Conservation (phyloP, 2,113 vertebrate genomes). For the Colius striatus region DNA sequence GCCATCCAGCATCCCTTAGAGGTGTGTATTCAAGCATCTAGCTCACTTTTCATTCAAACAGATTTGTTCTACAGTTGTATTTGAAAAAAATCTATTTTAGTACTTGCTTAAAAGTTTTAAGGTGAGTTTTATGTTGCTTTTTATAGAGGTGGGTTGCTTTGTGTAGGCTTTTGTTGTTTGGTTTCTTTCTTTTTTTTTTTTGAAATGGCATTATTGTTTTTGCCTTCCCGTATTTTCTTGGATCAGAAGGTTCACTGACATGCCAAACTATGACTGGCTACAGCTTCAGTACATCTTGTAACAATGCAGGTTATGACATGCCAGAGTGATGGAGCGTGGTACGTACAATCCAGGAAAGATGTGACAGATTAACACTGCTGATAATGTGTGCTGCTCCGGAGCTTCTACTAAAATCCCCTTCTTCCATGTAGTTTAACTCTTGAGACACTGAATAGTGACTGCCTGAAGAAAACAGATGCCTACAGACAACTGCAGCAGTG, state of each 20-base stretch:
- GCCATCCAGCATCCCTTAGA: not conserved
- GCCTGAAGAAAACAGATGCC: not conserved
- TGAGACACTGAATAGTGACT: not conserved
- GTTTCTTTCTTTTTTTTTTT: not conserved
- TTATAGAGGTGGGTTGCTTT: not conserved
- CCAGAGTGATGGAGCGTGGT: slow-evolving; percentile 40
- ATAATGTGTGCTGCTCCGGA: slow-evolving; percentile 1
- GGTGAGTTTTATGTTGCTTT: not conserved
- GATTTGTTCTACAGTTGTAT: not conserved
- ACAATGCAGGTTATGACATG: slow-evolving; percentile 60
- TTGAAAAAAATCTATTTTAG: not conserved
- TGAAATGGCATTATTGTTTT: slow-evolving; percentile 10
- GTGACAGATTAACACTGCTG: slow-evolving; percentile 48
- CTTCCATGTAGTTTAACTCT: slow-evolving; percentile 51
- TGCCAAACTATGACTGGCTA: slow-evolving; percentile 56
- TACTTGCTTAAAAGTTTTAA: not conserved
- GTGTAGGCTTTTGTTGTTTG: not conserved
- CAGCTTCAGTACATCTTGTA: slow-evolving; percentile 55
- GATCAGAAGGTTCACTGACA: slow-evolving; percentile 43
- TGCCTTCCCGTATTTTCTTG: slow-evolving; percentile 55
- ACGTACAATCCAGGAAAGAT: slow-evolving; percentile 48
- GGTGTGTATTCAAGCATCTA: not conserved
- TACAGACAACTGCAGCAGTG: not conserved
- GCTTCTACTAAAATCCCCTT: slow-evolving; percentile 44
- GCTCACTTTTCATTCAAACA: not conserved